phyloP scores from a whole-genome alignment of 2,113 vertebrate genomes.

The Glareola pratincola region DNA sequence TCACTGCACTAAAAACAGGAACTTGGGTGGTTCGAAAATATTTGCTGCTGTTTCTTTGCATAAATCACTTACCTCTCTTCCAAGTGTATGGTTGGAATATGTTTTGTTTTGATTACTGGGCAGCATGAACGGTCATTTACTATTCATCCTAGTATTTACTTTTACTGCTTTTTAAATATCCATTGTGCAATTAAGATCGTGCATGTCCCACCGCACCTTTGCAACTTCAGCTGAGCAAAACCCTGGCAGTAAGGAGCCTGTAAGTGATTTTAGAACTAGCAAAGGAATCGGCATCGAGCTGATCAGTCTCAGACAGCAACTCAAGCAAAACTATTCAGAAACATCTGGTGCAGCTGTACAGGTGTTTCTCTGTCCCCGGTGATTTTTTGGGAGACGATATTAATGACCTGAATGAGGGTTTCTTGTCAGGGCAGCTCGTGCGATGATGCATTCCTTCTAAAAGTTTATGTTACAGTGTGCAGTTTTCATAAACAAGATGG shows the following conservation, averaged over 20 bases:
- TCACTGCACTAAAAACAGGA: background rate
- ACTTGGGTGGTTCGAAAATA: background rate
- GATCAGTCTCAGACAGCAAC: slow-evolving; percentile 16
- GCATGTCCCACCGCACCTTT: background rate
- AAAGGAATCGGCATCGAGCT: background rate
- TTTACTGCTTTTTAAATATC: background rate
- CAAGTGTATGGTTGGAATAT: background rate
- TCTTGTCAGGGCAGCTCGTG: slow-evolving; percentile 29
- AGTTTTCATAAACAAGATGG: slow-evolving; percentile 70
- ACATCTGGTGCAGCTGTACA: slow-evolving; percentile 60
- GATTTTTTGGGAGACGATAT: slow-evolving; percentile 28
- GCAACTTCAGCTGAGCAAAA: background rate
- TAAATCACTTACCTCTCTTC: background rate
- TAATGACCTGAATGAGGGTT: slow-evolving; percentile 17
- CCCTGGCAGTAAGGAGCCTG: background rate
- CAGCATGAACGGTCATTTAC: background rate
- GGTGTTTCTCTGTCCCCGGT: slow-evolving; percentile 9
- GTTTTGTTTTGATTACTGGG: background rate
- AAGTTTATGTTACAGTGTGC: slow-evolving; percentile 54
- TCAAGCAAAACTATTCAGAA: slow-evolving; percentile 38
- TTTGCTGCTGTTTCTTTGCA: background rate
- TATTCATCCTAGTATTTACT: background rate
- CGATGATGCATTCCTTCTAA: slow-evolving; percentile 11
- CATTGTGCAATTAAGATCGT: background rate
- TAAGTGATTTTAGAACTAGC: background rate